phyloP scores from a whole-genome alignment of 2,797 vertebrate genomes.

The Lagorchestes hirsutus region DNA sequence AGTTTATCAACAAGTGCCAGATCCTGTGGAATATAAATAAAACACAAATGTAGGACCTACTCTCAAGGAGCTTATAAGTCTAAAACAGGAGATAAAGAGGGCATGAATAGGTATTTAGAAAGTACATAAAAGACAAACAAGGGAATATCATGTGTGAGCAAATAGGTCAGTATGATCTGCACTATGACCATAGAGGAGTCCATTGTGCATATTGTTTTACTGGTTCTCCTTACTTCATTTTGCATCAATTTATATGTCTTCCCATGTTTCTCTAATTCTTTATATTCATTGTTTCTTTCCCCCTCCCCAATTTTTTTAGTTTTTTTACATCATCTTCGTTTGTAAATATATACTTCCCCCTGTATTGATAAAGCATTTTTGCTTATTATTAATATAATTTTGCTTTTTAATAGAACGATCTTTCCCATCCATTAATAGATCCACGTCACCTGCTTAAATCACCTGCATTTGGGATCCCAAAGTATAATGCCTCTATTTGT shows the following conservation, averaged over 20 bases:
- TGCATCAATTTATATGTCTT: background rate
- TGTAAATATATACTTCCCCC: background rate
- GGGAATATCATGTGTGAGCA: background rate
- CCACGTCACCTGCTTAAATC: too few relatives aligned
- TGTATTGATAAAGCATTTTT: too few relatives aligned
- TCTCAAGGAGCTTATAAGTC: background rate
- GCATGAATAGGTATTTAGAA: background rate
- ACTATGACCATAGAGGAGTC: background rate
- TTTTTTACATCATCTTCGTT: background rate
- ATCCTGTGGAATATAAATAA: background rate
- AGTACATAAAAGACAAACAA: background rate
- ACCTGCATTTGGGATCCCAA: too few relatives aligned
- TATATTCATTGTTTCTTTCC: background rate
- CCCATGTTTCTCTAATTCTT: background rate
- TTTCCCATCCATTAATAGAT: too few relatives aligned
- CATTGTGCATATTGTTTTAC: background rate
- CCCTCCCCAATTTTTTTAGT: background rate
- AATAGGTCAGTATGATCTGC: background rate
- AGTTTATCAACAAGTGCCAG: background rate
- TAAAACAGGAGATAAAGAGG: background rate
- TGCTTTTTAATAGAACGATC: too few relatives aligned
- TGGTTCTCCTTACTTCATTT: background rate
- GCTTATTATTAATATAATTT: too few relatives aligned
- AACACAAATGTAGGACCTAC: background rate
- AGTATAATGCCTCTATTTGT: too few relatives aligned